These are phyloP conservation scores for Leptosomus discolor DNA, from an alignment of 2,113 vertebrate genomes.

Conservation along the genomic window DNA sequence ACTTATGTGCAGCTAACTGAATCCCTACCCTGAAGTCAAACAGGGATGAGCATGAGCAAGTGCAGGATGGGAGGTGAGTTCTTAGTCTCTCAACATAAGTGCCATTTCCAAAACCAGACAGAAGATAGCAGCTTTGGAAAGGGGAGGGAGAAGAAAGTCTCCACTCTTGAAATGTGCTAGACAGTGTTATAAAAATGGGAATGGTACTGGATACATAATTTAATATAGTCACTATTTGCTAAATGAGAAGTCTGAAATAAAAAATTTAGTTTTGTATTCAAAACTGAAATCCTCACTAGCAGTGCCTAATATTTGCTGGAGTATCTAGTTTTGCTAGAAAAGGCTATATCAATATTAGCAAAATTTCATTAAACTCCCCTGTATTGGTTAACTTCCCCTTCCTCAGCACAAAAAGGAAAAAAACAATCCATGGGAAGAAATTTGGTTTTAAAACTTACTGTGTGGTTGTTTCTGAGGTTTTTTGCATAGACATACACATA, in stretches of 20 bases:
- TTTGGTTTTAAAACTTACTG: background rate
- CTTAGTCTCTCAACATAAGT: background rate
- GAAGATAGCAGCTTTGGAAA: background rate
- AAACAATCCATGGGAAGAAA: background rate
- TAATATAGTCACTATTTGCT: background rate
- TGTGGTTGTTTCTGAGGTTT: no score
- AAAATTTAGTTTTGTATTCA: background rate
- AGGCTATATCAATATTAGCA: background rate
- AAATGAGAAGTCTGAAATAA: background rate
- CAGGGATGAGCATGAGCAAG: background rate
- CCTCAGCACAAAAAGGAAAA: background rate
- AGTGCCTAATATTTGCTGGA: background rate
- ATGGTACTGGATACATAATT: background rate
- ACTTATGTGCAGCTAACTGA: background rate
- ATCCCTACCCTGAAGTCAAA: background rate
- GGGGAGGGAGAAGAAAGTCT: background rate
- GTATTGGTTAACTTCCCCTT: background rate
- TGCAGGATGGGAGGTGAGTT: background rate
- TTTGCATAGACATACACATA: background rate
- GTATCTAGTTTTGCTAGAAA: background rate
- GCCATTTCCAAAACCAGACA: background rate
- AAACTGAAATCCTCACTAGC: background rate
- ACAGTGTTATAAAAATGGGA: background rate
- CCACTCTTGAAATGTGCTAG: background rate
- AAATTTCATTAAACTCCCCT: background rate